Evolutionary conservation across 2,113 vertebrate species (phyloP), one percentile per base, ranked within the genome.

Genomic region (Galbula dea): DNA sequence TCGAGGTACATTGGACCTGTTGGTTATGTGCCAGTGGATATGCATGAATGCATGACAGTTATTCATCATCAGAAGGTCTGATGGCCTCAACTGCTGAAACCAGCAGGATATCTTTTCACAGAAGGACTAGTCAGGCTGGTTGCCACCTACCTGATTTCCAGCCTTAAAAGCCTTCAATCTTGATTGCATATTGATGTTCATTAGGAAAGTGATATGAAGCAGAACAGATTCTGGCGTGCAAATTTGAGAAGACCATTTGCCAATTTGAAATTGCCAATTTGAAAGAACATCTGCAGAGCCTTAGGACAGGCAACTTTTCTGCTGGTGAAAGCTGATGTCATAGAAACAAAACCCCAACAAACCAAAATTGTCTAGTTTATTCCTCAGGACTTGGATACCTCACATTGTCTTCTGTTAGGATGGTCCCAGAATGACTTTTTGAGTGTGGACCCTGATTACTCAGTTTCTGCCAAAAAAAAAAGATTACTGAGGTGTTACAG

Each of bases 131-230:
- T 95, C 3, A 1, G 59, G 88, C 95, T 93, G 92, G 96, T 96
- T 96, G 79, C 88, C 85, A 93, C 96, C 95, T 96, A 89, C 79
- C 51, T 80, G 90, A 36, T 94, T 94, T 96, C 72, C 86, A 91
- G 36, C 68, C 79, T 91, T 69, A 86, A 83, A 95, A 90, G 79
- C 51, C 58, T 83, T 76, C 81, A 73, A 43, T 94, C 91, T 91
- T 92, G 94, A 94, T 91, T 91, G 79, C 93, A 91, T 92, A 82
- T 85, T 94, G 87, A 88, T 94, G 67, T 55, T 91, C 55, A 23
- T 83, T 74, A 76, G 75, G 63, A 94, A 87, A 69, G 75, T 43
- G 78, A 85, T 88, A 93, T 82, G 89, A 89, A 94, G 86, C 32
- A 76, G 72, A 85, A 67, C 51, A 80, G 36, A 80, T 91, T 95